phyloP scores from a whole-genome alignment of 2,797 vertebrate species.

The Cuniculus paca region DNA sequence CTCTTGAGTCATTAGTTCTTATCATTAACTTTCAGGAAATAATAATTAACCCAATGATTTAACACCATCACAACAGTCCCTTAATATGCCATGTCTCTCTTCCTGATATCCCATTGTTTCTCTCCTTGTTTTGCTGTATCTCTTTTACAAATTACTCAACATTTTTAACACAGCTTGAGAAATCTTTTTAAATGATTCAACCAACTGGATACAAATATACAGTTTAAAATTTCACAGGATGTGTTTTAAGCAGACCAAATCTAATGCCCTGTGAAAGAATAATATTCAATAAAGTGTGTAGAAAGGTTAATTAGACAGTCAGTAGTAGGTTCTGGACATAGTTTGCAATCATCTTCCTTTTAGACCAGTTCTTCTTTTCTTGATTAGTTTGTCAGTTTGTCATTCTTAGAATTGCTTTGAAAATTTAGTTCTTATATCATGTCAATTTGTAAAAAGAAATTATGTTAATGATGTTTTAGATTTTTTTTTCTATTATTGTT shows the following conservation, averaged over 20 bases:
- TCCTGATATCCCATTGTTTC: background rate
- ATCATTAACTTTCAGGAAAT: conserved; percentile 51
- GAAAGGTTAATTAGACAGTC: background rate
- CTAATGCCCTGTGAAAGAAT: background rate
- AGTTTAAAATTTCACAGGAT: conserved; percentile 32
- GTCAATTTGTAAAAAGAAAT: conserved; percentile 27
- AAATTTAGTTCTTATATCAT: conserved; percentile 9
- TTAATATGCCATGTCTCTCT: background rate
- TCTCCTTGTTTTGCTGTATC: background rate
- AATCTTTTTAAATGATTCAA: conserved; percentile 43
- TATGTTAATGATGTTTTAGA: background rate
- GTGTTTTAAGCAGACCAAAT: conserved; percentile 45
- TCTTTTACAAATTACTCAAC: conserved; percentile 52
- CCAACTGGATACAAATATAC: background rate
- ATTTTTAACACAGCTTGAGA: background rate
- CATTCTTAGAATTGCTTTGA: conserved; percentile 3
- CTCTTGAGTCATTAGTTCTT: background rate
- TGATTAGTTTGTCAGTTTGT: background rate
- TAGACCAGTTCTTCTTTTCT: background rate
- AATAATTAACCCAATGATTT: conserved; percentile 64
- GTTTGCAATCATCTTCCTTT: background rate
- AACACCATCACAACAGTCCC: background rate
- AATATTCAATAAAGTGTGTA: background rate
- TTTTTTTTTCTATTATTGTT: conserved; percentile 34
- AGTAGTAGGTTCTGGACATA: background rate